Percentiles rank a stretch among this genome's conserved stretches.
Conservation (phyloP, 1,140 invertebrate genomes). For the Spodoptera frugiperda region DNA sequence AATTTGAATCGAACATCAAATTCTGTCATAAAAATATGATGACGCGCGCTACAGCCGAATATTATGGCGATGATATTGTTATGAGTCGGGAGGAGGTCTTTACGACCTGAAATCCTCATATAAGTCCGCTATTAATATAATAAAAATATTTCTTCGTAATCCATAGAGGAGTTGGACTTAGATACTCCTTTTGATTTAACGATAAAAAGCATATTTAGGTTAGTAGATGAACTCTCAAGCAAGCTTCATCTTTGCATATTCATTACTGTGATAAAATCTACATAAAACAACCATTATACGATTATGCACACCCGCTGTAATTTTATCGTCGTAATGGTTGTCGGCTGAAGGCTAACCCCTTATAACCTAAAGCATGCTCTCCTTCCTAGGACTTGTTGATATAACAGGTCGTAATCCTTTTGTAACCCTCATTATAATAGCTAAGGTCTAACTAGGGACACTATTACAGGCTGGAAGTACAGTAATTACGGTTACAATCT, state of each 20-base stretch:
- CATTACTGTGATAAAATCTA: slow-evolving; percentile 31
- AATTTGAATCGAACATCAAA: slow-evolving; percentile 14
- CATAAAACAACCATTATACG: slow-evolving; percentile 30
- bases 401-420: not conserved
- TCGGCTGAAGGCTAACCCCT: not conserved
- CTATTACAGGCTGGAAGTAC: too few species aligned
- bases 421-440: too few species aligned
- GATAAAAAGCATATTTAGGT: not conserved
- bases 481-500: too few species aligned
- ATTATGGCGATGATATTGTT: slow-evolving; percentile 40
- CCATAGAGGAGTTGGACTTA: not conserved
- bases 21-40: slow-evolving; percentile 25
- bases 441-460: too few species aligned
- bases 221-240: not conserved
- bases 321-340: slow-evolving; percentile 16
- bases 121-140: slow-evolving; percentile 32
- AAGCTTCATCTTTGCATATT: not conserved
- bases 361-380: not conserved
- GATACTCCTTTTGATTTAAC: slow-evolving; percentile 3
- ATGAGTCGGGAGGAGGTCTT: slow-evolving; percentile 15
- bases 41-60: slow-evolving; percentile 2
- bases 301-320: slow-evolving; percentile 17
- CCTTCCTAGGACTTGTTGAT: not conserved
- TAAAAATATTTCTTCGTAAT: slow-evolving; percentile 21
- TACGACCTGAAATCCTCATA: slow-evolving; percentile 29